These are phyloP conservation scores for Crematogaster levior DNA, from an alignment of 2,888 invertebrate genomes.

Conservation along the genomic window DNA sequence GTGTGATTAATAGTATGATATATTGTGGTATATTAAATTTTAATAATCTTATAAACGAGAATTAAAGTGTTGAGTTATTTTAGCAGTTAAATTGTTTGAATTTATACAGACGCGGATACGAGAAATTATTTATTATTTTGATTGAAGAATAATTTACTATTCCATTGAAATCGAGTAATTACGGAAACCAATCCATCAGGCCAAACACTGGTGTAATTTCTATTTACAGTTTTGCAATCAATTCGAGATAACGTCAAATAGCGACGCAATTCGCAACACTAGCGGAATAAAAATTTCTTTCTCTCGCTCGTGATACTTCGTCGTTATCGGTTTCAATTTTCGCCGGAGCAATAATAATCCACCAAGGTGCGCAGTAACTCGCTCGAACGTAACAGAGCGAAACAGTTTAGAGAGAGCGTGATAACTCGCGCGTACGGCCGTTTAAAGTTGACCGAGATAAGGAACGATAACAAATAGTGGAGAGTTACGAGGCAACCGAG, in stretches of 20 bases:
- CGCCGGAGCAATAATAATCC: conserved; percentile 48
- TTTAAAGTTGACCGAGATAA: conserved; percentile 76
- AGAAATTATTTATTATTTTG: conserved; percentile 24
- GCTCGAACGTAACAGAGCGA: conserved; percentile 52
- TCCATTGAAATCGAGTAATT: conserved; percentile 28
- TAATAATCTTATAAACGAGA: not conserved
- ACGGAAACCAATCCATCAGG: conserved; percentile 37
- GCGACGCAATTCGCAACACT: conserved; percentile 42
- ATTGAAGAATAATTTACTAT: not conserved
- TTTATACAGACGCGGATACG: not conserved
- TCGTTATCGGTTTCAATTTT: conserved; percentile 55
- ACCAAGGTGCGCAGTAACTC: conserved; percentile 27
- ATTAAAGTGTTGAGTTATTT: not conserved
- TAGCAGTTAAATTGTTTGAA: not conserved
- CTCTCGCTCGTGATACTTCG: conserved; percentile 30
- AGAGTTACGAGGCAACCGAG: conserved; percentile 71
- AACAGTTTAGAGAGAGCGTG: conserved; percentile 61
- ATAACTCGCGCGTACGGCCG: conserved; percentile 68
- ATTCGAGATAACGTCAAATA: conserved; percentile 42
- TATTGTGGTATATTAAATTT: not conserved
- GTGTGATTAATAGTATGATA: not conserved
- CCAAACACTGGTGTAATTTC: conserved; percentile 16
- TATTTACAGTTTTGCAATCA: conserved; percentile 44
- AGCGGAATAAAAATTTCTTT: conserved; percentile 48
- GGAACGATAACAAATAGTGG: conserved; percentile 71